Base-by-base conservation (phyloP, 2,888 invertebrate genomes). In the Protodeltote pygarga region DNA sequence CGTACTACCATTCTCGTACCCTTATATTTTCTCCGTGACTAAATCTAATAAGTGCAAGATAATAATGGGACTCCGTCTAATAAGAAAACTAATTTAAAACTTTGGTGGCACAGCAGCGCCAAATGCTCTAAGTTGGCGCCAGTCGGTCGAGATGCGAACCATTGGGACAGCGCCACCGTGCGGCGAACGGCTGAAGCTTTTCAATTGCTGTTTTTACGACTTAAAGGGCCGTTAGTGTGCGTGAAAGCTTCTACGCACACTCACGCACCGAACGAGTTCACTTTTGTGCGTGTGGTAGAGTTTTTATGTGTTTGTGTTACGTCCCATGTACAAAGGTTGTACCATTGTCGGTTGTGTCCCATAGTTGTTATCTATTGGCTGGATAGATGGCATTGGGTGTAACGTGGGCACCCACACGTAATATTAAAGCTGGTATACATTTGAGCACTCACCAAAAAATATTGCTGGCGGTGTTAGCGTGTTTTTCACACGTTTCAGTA, bases 161-260 rank as follows among this genome's bases (percentile, higher is more conserved):
- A 71, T 79, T 38, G 51, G 41, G 59, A 66, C 78, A 91, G 74
- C 91, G 92, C 91, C 90, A 90, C 85, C 92, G 79, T 54, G 89
- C 87, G 92, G 84, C 69, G 89, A 80, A 87, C 83, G 83, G 92
- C 85, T 78, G 90, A 92, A 92, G 79, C 86, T 88, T 88, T 89
- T 87, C 83, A 84, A 89, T 89, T 66, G 81, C 78, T 71, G 65
- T 83, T 88, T 68, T 89, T 84, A 89, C 81, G 84, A 81, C 75
- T 62, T 57, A 38, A 19, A 40, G 47, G 29, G 59, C 54, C 63
- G 52, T 55, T 66, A 63, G 89, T 89, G 86, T 87, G 87, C 83
- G 86, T 86, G 64, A 65, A 75, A 75, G 58, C 71, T 74, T 71
- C 70, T 63, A 85, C 88, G 83, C 91, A 91, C 89, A 92, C 91